phyloP scores from a whole-genome alignment of 2,888 invertebrate species.

The Epirrhoe tristata region DNA sequence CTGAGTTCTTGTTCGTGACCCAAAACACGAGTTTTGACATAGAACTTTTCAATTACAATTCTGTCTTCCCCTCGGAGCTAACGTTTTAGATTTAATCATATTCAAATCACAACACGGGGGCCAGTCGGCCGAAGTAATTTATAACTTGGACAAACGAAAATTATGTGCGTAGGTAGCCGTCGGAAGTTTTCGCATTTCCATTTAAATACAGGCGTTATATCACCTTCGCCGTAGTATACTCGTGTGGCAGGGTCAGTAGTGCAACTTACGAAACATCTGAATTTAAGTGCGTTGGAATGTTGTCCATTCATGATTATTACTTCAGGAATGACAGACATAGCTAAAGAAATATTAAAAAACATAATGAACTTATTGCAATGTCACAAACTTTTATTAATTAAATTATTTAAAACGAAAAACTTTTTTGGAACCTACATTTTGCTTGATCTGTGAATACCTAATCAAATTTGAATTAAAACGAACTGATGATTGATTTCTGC shows the following conservation, averaged over 20 bases:
- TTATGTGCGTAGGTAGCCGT: slow-evolving; percentile 74
- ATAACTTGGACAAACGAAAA: slow-evolving; percentile 73
- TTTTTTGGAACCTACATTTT: no score
- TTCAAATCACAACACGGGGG: slow-evolving; percentile 65
- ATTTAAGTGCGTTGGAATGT: background rate
- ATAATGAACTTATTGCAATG: no score
- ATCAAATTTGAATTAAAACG: background rate
- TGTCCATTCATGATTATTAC: no score
- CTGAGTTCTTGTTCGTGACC: slow-evolving; percentile 38
- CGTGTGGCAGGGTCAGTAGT: slow-evolving; percentile 4
- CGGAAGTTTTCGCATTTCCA: slow-evolving; percentile 77
- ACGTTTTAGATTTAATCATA: slow-evolving; percentile 69
- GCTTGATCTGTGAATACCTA: background rate
- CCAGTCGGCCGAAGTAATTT: slow-evolving; percentile 60
- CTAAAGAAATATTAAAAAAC: no score
- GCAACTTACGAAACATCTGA: background rate
- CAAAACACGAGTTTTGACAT: slow-evolving; percentile 33
- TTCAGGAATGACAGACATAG: no score
- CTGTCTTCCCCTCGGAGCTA: slow-evolving; percentile 47
- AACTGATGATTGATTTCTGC: slow-evolving; percentile 8
- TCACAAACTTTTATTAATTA: no score
- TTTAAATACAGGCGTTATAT: slow-evolving; percentile 79
- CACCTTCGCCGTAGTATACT: slow-evolving; percentile 56
- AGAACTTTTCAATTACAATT: slow-evolving; percentile 47
- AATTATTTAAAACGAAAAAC: no score